Conservation (phyloP, 53 echinoderm and acorn worm species). For the Astropecten irregularis region DNA sequence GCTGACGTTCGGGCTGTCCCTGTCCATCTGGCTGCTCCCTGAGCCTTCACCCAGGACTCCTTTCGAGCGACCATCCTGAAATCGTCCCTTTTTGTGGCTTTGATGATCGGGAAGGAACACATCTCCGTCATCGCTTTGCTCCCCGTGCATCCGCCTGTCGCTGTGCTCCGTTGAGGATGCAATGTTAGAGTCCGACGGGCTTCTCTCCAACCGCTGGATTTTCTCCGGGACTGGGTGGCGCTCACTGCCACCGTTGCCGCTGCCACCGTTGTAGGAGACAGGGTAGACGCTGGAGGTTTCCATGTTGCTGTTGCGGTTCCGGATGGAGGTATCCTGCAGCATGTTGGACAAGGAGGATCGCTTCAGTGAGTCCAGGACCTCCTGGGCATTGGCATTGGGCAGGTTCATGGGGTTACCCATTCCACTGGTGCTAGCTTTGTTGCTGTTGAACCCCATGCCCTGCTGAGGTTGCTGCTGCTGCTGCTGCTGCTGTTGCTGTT, state of each 20-base stretch:
- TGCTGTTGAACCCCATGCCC: constrained; percentile 25
- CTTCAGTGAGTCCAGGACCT: constrained; percentile 47
- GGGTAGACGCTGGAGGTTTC: constrained; percentile 54
- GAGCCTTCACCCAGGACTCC: not conserved
- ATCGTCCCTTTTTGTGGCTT: constrained; percentile 40
- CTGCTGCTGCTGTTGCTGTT: constrained; percentile 58
- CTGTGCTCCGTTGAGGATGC: constrained; percentile 57
- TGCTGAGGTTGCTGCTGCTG: constrained; percentile 47
- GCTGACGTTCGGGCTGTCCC: constrained; percentile 75
- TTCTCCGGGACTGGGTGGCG: constrained; percentile 26
- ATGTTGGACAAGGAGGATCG: constrained; percentile 56
- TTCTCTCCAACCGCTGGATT: constrained; percentile 62
- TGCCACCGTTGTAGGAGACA: constrained; percentile 30
- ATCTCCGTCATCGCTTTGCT: constrained; percentile 65
- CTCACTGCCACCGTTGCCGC: not conserved
- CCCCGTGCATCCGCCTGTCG: constrained; percentile 28
- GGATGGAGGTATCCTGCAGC: constrained; percentile 36
- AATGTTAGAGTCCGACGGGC: constrained; percentile 61
- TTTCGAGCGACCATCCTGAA: constrained; percentile 30
- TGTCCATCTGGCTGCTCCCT: not conserved
- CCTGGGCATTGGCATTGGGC: constrained; percentile 29
- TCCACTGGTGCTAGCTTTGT: constrained; percentile 45
- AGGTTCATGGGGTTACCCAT: constrained; percentile 26
- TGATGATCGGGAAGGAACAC: constrained; percentile 77
- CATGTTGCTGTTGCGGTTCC: constrained; percentile 21